Evolutionary conservation across 2,113 vertebrate genomes (phyloP).

Genomic region (Tachysurus vachellii): DNA sequence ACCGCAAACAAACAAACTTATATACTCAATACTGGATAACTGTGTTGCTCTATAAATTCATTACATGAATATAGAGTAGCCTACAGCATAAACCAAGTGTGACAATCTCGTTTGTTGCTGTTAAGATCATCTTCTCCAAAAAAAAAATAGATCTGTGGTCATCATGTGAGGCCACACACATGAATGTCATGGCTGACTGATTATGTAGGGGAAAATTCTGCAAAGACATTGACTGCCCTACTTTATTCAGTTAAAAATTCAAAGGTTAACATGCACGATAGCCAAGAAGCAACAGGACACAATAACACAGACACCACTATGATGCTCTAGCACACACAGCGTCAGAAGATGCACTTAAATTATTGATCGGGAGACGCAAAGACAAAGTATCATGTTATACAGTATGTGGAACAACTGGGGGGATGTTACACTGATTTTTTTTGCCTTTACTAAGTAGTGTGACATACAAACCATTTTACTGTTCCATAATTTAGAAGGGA

Average conservation of each 20-base stretch:
- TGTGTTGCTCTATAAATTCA: not conserved
- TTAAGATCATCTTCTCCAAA: not conserved
- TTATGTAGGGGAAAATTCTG: not conserved
- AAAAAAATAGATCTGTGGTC: not conserved
- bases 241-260: not conserved
- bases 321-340: not conserved
- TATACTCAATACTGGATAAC: not conserved
- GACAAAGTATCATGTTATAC: conserved; percentile 65
- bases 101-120: too few relatives aligned
- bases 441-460: not conserved
- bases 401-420: not conserved
- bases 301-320: conserved; percentile 1
- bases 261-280: not conserved
- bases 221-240: not conserved
- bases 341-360: conserved; percentile 59
- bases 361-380: conserved; percentile 70
- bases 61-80: not conserved
- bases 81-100: not conserved
- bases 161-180: not conserved
- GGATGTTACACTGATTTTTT: conserved; percentile 26
- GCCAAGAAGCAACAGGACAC: conserved; percentile 5
- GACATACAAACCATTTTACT: not conserved
- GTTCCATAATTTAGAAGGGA: not conserved
- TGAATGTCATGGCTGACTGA: not conserved
- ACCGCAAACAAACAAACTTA: not conserved